phyloP scores from a whole-genome alignment of 1,140 invertebrate genomes.

The Euura saliciscinereae region DNA sequence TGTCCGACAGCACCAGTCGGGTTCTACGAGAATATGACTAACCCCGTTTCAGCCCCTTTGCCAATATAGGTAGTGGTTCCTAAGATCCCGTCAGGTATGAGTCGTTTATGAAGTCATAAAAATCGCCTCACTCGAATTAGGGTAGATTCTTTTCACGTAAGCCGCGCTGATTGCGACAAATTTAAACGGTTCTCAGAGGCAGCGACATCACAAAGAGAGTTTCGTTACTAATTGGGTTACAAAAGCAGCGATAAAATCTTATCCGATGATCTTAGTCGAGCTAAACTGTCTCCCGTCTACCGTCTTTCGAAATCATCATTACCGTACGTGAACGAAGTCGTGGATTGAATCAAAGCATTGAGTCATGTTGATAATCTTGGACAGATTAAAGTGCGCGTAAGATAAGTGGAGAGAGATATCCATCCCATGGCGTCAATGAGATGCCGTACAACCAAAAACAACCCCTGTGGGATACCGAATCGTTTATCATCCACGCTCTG shows the following conservation, averaged over 20 bases:
- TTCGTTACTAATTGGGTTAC: not conserved
- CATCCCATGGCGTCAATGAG: not conserved
- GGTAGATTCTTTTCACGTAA: not conserved
- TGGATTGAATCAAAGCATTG: constrained; percentile 1
- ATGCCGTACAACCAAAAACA: not conserved
- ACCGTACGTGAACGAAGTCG: not conserved
- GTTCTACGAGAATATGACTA: constrained; percentile 9
- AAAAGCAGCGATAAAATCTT: not conserved
- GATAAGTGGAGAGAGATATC: constrained; percentile 12
- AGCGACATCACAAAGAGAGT: not conserved
- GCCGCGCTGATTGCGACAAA: not conserved
- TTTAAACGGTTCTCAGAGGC: not conserved
- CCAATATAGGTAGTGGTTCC: not conserved
- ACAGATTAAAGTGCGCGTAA: not conserved
- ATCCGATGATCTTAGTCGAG: no score
- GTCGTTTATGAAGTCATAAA: not conserved
- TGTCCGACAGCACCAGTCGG: not conserved
- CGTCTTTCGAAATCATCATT: no score
- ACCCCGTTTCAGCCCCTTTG: not conserved
- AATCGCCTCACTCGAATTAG: not conserved
- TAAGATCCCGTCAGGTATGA: not conserved
- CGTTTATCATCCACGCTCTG: constrained; percentile 48
- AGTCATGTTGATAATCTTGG: constrained; percentile 5
- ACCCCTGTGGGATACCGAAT: constrained; percentile 21
- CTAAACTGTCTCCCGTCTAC: no score